Conservation (phyloP, 2,113 vertebrate species). For the pig (Sus scrofa) region T2T-Sscrofa CM000824.6:141787001-141787500, state of each 20-base stretch:
- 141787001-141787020: slow-evolving; percentile 25
- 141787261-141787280: slow-evolving; percentile 14
- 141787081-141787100: neutral
- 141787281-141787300: neutral
- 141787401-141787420: neutral
- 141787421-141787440: neutral
- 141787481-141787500: neutral
- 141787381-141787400: slow-evolving; percentile 26
- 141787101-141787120: neutral
- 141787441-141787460: neutral
- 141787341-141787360: neutral
- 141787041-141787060: neutral
- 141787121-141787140: neutral
- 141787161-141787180: slow-evolving; percentile 35
- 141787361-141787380: slow-evolving; percentile 33
- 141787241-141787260: neutral
- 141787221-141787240: neutral
- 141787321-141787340: neutral
- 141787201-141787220: neutral
- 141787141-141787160: neutral
- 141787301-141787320: too few species aligned
- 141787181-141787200: neutral
- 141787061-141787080: slow-evolving; percentile 41
- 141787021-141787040: neutral
- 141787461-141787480: neutral